These are phyloP conservation scores for Caenorhabditis sinica DNA, from an alignment of 2,888 invertebrate species.

Conservation along the genomic window DNA sequence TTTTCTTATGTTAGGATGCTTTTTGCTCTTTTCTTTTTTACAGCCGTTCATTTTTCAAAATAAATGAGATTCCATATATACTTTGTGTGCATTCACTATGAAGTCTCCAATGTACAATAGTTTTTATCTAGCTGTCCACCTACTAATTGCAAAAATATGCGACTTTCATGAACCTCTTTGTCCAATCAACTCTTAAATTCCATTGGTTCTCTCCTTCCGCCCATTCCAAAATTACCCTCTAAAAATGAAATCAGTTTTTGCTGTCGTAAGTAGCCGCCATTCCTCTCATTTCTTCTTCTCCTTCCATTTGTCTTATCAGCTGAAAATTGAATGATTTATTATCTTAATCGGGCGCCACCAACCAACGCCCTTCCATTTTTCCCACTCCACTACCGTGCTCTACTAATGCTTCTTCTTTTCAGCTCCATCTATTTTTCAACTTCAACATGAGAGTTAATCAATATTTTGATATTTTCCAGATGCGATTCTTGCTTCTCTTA, in stretches of 20 bases:
- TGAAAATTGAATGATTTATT: slow-evolving; percentile 56
- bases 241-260: slow-evolving; percentile 17
- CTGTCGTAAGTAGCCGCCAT: slow-evolving; percentile 20
- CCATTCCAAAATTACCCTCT: not conserved
- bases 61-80: too few species aligned
- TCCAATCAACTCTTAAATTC: not conserved
- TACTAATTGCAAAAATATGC: too few species aligned
- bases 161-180: too few species aligned
- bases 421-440: not conserved
- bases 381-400: slow-evolving; percentile 14
- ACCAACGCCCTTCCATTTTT: slow-evolving; percentile 50
- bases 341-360: slow-evolving; percentile 59
- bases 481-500: slow-evolving; percentile 41
- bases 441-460: not conserved
- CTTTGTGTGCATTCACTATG: too few species aligned
- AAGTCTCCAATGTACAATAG: too few species aligned
- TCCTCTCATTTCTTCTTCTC: slow-evolving; percentile 18
- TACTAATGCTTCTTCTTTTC: slow-evolving; percentile 19
- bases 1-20: too few species aligned
- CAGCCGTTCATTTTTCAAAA: too few species aligned
- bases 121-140: too few species aligned
- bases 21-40: too few species aligned
- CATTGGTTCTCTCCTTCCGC: not conserved
- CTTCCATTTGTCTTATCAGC: slow-evolving; percentile 51
- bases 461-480: slow-evolving; percentile 22